Evolutionary conservation across 2,113 vertebrate genomes (phyloP), one percentile per base, ranked within the genome.

Genomic region (Heliornis fulica): DNA sequence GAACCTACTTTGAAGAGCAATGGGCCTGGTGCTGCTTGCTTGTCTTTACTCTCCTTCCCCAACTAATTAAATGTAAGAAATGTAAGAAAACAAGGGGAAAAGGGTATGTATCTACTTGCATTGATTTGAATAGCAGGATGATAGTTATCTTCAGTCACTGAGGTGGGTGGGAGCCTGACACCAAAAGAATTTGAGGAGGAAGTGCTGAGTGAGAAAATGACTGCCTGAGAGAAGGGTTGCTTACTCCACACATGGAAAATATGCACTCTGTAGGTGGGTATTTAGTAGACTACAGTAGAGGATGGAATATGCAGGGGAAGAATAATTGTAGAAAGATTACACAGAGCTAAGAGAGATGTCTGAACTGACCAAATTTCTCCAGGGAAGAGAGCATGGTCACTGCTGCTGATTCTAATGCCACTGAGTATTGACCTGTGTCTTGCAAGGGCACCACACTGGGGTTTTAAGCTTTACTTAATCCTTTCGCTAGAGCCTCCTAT

Each of bases 121-220:
- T 83, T 89, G 53, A 96, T 95, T 94, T 96, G 94, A 94, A 94
- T 91, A 94, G 81, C 61, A 93, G 82, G 63, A 87, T 96, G 96
- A 95, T 94, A 89, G 59, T 83, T 97, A 93, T 96, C 96, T 96
- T 94, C 95, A 96, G 89, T 84, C 81, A 61, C 75, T 91, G 69
- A 85, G 87, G 82, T 94, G 91, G 89, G 94, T 96, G 91, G 89
- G 93, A 97, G 56, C 87, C 81, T 96, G 84, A 95, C 84, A 95
- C 61, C 31, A 13, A 94, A 96, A 87, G 69, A 96, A 96, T 96
- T 89, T 95, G 94, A 93, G 93, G 96, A 95, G 95, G 94, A 96
- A 95, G 95, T 95, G 95, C 91, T 95, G 93, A 97, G 89, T 97
- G 94, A 96, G 89, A 96, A 92, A 94, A 91, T 90, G 84, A 87